phyloP scores from a whole-genome alignment of 2,113 vertebrate genomes.

The Leucopsar rothschildi region DNA sequence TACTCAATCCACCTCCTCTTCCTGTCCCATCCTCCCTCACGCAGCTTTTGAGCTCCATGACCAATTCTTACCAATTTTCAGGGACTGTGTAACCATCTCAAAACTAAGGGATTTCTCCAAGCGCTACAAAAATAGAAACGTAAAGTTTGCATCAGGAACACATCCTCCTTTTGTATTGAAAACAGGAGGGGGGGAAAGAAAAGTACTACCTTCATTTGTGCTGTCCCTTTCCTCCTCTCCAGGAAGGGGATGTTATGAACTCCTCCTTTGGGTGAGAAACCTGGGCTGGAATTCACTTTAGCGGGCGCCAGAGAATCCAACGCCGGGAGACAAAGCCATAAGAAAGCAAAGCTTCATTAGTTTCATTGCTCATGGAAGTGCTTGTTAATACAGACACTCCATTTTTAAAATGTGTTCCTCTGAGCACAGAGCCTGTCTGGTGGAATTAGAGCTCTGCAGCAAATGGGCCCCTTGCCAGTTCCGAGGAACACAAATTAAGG shows the following conservation, averaged over 20 bases:
- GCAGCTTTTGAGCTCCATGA: background rate
- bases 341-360: slow-evolving; percentile 61
- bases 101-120: background rate
- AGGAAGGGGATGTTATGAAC: background rate
- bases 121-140: background rate
- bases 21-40: background rate
- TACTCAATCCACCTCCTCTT: background rate
- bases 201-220: background rate
- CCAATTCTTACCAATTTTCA: background rate
- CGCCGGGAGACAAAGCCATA: background rate
- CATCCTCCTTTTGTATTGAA: background rate
- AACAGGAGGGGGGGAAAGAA: fast-evolving
- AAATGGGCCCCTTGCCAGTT: slow-evolving; percentile 58
- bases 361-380: slow-evolving; percentile 59
- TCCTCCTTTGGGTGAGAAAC: background rate
- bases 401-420: slow-evolving; percentile 50
- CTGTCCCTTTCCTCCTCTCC: background rate
- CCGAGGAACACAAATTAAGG: slow-evolving; percentile 51
- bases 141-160: background rate
- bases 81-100: background rate
- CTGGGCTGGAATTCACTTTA: slow-evolving; percentile 45
- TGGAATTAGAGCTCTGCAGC: slow-evolving; percentile 42
- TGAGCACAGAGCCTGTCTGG: slow-evolving; percentile 3
- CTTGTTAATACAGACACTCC: slow-evolving; percentile 61
- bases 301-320: slow-evolving; percentile 46